Base-by-base conservation (phyloP, 2,113 vertebrate species). In the Trematocara variabile region DNA sequence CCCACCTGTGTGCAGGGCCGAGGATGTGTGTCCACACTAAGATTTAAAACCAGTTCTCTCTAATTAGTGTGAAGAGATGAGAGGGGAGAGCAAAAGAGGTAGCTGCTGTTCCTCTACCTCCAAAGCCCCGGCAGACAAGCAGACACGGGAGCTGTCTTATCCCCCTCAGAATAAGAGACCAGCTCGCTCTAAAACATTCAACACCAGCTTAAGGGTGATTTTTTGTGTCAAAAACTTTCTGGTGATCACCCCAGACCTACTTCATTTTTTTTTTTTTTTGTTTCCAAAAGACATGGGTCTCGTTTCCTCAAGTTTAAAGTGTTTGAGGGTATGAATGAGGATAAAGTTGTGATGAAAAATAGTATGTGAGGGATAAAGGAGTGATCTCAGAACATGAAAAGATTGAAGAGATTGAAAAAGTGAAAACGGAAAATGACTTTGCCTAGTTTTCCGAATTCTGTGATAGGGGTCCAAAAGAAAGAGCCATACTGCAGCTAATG, bases 41-140 rank as follows among this genome's bases (percentile, higher is more conserved):
- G 83, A 89, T 83, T 90, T 87, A 92, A 89, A 90, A 65, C 82
- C 70, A 70, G 77, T 83, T 92, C 91, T 80, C 60, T 83, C 90
- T 93, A 94, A 94, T 95, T 94, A 92, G 90, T 89, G 91, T 87
- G 92, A 93, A 84, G 86, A 94, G 91, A 93, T 91, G 93, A 93
- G 92, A 92, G 85, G 70, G 84, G 79, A 88, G 91, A 90, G 92
- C 86, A 87, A 88, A 88, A 70, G 79, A 92, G 91, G 90, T 93
- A 91, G 88, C 91, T 81, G 88, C 85, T 52, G 85, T 81, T 80
- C 79, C 78, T 86, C 81, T 86, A 70, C 79, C 77, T 50, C 90
- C 78, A 88, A 94, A 92, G 86, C 91, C 91, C 83, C n/a, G 34
- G 92, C 88, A 93, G 91, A 93, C 88, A 87, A 79, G 88, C 85